Evolutionary conservation across 2,888 invertebrate genomes (phyloP), one percentile per base, ranked within the genome.

Genomic region (Pachliopta kotzebuea): DNA sequence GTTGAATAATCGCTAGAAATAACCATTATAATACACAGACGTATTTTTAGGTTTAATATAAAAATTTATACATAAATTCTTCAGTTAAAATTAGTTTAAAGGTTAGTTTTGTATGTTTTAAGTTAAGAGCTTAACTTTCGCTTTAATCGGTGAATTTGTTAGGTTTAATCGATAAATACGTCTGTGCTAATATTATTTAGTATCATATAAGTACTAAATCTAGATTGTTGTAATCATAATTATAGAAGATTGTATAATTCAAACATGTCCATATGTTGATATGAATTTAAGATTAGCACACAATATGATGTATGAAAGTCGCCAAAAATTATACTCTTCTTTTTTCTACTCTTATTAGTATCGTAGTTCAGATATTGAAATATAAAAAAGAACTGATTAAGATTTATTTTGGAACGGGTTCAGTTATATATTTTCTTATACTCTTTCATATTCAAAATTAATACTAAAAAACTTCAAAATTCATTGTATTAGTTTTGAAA

Each of bases 1-100:
- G 60, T 63, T 59, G 23, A 56, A 63, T 58, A 58, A 26, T 63
- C 58, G 20, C n/a, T 58, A 58, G 23, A 24, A 17, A 29, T 18
- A n/a, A n/a, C 31, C 23, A 7, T 53, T 42, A 29, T 29, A 54
- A 58, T 50, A 29, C 52, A 26, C 61, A 61, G 55, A 24, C 55
- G 49, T 26, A 53, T 29, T 58, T 63, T 53, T 63, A 52, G 23
- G 18, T 49, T 21, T 1, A 26, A 14, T 2, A 56, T 21, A 17
- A 23, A 17, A 23, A 23, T 14, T 0, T 4, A 21, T 42, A 23
- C 2, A 52, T 21, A 21, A 37, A n/a, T n/a, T n/a, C n/a, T n/a
- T n/a, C n/a, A 37, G 2, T 9, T 9, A 31, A 31, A 31, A 31
- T 31, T 31, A 7, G 9, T 1, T 6, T 7, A 9, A 6, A 31